Evolutionary conservation across 1,140 invertebrate genomes (phyloP), one percentile per base, ranked within the genome.

Genomic region (Daktulosphaira vitifoliae): DNA sequence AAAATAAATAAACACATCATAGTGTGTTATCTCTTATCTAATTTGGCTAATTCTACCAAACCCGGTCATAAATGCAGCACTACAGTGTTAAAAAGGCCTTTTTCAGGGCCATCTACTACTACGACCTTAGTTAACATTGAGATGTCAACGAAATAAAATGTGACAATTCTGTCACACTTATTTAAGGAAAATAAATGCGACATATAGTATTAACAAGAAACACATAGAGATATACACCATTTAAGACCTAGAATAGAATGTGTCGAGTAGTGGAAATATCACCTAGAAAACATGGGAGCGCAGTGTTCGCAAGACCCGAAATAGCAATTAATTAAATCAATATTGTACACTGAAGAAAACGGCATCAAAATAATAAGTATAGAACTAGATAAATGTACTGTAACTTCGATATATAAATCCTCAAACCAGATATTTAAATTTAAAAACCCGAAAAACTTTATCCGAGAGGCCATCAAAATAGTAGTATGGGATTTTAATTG

Each of bases 401-500:
- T n/a, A n/a, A n/a, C n/a, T n/a, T n/a, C n/a, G n/a, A n/a, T n/a
- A n/a, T n/a, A n/a, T n/a, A n/a, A n/a, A n/a, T n/a, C n/a, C n/a
- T n/a, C n/a, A n/a, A n/a, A n/a, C n/a, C n/a, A n/a, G n/a, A n/a
- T n/a, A n/a, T n/a, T n/a, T n/a, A n/a, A n/a, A n/a, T n/a, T n/a
- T n/a, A 48, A 18, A 22, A 48, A 48, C 6, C 54, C 54, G 16
- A 8, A 26, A 39, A 7, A 59, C 37, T 59, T 59, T 59, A 42
- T 1, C 33, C 13, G n/a, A n/a, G 7, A 22, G 9, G 18, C 6
- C 5, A 53, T 20, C 38, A 33, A 54, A 3, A n/a, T 54, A 23
- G 37, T 54, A 8, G 18, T 39, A 18, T 18, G 39, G 5, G 39
- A 65, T 29, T 65, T 65, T 42, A 65, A 65, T 42, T 6, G 16